Conservation (phyloP, 2,888 invertebrate species). For the Ophion ventricosus region DNA sequence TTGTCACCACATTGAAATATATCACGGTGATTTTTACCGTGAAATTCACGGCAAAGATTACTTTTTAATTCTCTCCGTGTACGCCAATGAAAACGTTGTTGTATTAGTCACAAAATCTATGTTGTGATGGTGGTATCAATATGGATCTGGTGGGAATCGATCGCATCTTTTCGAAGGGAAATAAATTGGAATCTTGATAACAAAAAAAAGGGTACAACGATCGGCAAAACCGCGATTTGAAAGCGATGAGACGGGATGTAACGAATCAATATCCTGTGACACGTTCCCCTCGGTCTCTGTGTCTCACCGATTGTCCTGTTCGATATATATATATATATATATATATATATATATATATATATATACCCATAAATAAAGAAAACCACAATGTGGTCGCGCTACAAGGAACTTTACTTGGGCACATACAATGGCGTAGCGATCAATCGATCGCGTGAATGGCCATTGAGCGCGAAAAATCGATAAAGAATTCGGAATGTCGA, state of each 20-base stretch:
- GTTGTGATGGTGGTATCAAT: background rate
- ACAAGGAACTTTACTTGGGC: conserved; percentile 17
- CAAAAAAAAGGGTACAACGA: background rate
- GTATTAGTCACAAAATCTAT: background rate
- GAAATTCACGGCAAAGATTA: too few relatives aligned
- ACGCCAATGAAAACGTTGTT: too few relatives aligned
- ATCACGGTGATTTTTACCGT: too few relatives aligned
- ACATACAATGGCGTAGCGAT: conserved; percentile 13
- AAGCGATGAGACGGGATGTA: conserved; percentile 24
- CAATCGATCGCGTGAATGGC: conserved; percentile 62
- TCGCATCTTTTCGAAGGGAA: background rate
- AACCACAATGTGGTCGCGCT: conserved; percentile 21
- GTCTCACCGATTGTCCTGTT: conserved; percentile 10
- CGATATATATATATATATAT: background rate
- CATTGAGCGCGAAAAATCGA: conserved; percentile 66
- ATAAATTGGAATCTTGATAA: background rate
- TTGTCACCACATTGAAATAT: too few relatives aligned
- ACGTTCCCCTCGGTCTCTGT: conserved; percentile 1
- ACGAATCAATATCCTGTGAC: conserved; percentile 41
- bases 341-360: background rate
- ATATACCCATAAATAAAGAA: background rate
- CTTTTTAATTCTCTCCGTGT: too few relatives aligned
- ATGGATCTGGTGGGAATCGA: background rate
- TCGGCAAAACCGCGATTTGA: background rate
- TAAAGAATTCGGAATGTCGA: conserved; percentile 57